Base-by-base conservation (phyloP, 2,888 invertebrate species). In the Imbricaverruca yamaguchii region DNA sequence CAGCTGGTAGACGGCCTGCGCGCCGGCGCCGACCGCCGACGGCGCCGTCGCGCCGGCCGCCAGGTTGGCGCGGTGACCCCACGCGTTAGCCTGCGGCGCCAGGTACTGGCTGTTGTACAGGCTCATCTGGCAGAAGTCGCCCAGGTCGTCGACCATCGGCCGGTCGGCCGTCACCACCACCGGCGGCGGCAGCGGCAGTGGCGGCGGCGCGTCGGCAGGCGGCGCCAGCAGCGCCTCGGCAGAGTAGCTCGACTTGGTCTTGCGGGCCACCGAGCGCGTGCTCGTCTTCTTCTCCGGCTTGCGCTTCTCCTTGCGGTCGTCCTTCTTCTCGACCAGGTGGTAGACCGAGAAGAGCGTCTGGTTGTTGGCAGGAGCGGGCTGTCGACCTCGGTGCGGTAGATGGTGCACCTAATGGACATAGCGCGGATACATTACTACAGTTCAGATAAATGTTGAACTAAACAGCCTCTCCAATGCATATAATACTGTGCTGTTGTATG, bases 241-340 rank as follows among this genome's bases (percentile, higher is more conserved):
- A 3, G 74, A 74, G 74, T 74, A 74, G 74, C 74, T 74, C 21
- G 74, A 74, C 74, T 74, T 74, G 55, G 53, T 55, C 74, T 74
- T 74, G 53, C 74, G 74, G 39, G 74, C 53, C 9, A 21, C 55
- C 15, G 53, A 13, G 21, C 74, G 53, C 21, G 53, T 21, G 11
- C 55, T 10, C 9, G 21, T 10, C 53, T 74, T 74, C 55, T 74
- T 74, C 9, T 74, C 74, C 55, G 74, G 74, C n/a, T 74, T 74
- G 18, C 74, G 74, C 9, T 53, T 53, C 21, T 74, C 74, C 55
- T 74, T 74, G 53, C 74, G 74, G 10, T 53, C 53, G 2, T 74
- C 74, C n/a, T 74, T 74, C 53, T 53, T 53, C 74, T 74, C 53
- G 74, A 74, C 74, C 74, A 74, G 74, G 53, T 74, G 74, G 21